Evolutionary conservation across 2,113 vertebrate genomes (phyloP).

Genomic region (Sisor rabdophorus): DNA sequence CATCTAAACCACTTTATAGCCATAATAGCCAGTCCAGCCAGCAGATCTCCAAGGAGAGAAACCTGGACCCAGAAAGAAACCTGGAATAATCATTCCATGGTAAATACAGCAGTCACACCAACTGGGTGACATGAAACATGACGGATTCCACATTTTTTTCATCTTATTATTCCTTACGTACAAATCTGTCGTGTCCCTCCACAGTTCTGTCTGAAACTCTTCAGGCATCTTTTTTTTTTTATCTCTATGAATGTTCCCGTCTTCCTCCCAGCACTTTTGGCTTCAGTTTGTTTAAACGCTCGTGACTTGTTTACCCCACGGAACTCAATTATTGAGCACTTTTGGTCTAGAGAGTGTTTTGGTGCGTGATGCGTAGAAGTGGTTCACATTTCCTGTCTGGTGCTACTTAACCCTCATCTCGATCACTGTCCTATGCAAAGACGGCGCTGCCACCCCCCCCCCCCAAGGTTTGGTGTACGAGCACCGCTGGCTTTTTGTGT

Average conservation of each 20-base stretch:
- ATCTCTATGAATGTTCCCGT: too few species aligned
- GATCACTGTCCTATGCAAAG: background rate
- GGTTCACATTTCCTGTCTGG: constrained; percentile 33
- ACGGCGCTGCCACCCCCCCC: background rate
- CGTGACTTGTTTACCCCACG: constrained; percentile 14
- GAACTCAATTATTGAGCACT: constrained; percentile 30
- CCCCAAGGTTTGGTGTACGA: background rate
- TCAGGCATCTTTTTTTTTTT: too few species aligned
- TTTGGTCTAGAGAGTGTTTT: constrained; percentile 25
- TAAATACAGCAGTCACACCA: too few species aligned
- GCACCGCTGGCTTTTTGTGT: background rate
- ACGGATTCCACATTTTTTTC: too few species aligned
- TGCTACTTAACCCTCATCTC: constrained; percentile 6
- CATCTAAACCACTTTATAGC: background rate
- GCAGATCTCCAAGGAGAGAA: too few species aligned
- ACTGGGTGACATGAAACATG: too few species aligned
- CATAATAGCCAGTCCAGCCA: background rate
- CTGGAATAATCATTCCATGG: too few species aligned
- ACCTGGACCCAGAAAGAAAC: too few species aligned
- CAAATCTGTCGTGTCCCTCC: too few species aligned
- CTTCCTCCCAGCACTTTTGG: too few species aligned
- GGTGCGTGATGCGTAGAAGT: constrained; percentile 24
- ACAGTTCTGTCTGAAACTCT: too few species aligned
- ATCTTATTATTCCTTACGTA: too few species aligned
- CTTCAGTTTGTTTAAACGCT: constrained; percentile 24